Conservation (phyloP, 2,113 vertebrate genomes). For the Elgaria multicarinata region DNA sequence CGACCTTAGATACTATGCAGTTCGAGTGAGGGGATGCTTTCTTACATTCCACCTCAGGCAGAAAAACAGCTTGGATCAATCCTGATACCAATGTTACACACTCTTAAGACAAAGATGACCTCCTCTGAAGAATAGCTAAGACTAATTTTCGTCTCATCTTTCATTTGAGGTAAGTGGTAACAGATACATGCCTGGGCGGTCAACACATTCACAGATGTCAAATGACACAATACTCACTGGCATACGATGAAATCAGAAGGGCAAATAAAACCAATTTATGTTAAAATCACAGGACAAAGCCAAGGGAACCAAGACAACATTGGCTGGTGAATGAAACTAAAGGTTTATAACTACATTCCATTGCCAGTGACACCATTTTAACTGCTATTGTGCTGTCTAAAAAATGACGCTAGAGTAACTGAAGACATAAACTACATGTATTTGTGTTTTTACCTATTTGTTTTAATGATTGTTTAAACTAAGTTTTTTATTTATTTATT, state of each 20-base stretch:
- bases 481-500: no score
- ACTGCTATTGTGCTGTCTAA: background rate
- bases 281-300: background rate
- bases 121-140: background rate
- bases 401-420: background rate
- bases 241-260: constrained; percentile 7
- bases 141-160: background rate
- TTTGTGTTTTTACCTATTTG: no score
- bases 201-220: constrained; percentile 17
- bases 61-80: background rate
- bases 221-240: background rate
- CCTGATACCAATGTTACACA: background rate
- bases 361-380: background rate
- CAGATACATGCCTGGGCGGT: background rate
- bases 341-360: background rate
- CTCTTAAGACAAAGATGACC: background rate
- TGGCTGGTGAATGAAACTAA: constrained; percentile 3
- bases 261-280: background rate
- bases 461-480: no score
- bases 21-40: background rate
- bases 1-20: background rate
- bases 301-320: constrained; percentile 14
- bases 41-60: background rate
- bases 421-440: background rate
- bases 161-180: background rate